A percentile compares a stretch with the other conserved stretches of the same genome.
Evolutionary conservation across 2,113 vertebrate genomes (phyloP).

Genomic region (Clarias gariepinus): DNA sequence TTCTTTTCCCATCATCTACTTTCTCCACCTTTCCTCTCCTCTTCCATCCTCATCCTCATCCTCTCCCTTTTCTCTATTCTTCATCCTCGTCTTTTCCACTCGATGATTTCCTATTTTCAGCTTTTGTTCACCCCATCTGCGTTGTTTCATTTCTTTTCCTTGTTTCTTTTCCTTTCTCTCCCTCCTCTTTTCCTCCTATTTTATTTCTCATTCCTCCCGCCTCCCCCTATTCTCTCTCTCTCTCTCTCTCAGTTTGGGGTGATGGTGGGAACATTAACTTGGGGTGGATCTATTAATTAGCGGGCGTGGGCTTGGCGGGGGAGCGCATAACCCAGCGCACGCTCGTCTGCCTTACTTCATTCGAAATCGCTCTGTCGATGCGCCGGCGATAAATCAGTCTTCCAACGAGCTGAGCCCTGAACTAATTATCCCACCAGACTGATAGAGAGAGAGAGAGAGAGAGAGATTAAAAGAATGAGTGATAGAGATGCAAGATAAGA

Average conservation of each 20-base stretch:
- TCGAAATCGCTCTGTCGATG: slow-evolving; percentile 98
- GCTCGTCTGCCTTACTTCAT: slow-evolving; percentile 97
- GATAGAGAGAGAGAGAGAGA: slow-evolving; percentile 49
- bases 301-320: slow-evolving; percentile 65
- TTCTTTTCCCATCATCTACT: not conserved
- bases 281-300: slow-evolving; percentile 66
- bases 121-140: not conserved
- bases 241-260: slow-evolving; percentile 40
- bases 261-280: slow-evolving; percentile 49
- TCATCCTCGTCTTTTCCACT: not conserved
- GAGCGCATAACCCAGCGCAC: slow-evolving; percentile 86
- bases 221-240: slow-evolving; percentile 40
- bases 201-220: not conserved
- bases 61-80: not conserved
- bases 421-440: slow-evolving; percentile 90
- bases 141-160: slow-evolving; percentile 20
- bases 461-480: not conserved
- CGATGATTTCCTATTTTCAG: not conserved
- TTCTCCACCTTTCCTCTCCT: not conserved
- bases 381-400: slow-evolving; percentile 96
- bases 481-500: not conserved
- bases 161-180: not conserved
- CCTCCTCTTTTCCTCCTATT: not conserved
- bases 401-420: slow-evolving; percentile 75
- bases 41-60: not conserved